phyloP scores from a whole-genome alignment of 2,888 invertebrate species.

The Nymphalis urticae region DNA sequence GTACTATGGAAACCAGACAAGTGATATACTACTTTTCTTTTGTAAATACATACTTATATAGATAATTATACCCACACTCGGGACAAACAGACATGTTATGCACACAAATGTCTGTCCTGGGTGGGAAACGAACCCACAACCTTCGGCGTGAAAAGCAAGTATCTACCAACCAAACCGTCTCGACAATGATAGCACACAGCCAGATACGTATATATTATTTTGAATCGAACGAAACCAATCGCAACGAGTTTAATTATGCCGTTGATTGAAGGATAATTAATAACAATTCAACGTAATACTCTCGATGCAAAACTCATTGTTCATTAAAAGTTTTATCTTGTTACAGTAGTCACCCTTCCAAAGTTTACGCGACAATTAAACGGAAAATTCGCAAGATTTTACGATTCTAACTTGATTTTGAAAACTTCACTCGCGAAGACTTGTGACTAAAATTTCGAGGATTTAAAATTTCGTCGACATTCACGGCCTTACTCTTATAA shows the following conservation, averaged over 20 bases:
- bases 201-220: no score
- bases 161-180: neutral
- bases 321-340: conserved; percentile 27
- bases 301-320: conserved; percentile 9
- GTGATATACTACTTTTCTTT: no score
- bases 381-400: conserved; percentile 15
- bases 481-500: neutral
- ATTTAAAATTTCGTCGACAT: neutral
- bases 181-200: neutral
- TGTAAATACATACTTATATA: no score
- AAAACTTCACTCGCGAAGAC: neutral
- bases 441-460: no score
- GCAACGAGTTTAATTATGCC: neutral
- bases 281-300: neutral
- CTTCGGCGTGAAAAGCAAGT: no score
- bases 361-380: conserved; percentile 19
- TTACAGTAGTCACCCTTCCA: conserved; percentile 25
- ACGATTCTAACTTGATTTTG: conserved; percentile 4
- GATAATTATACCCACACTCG: no score
- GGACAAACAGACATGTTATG: no score
- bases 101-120: no score
- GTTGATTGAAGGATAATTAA: conserved; percentile 2
- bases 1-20: no score
- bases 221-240: neutral
- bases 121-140: no score